A percentile compares a stretch with the other conserved stretches of the same genome.
Conservation (phyloP, 2,113 vertebrate species). For the Amia ocellicauda region DNA sequence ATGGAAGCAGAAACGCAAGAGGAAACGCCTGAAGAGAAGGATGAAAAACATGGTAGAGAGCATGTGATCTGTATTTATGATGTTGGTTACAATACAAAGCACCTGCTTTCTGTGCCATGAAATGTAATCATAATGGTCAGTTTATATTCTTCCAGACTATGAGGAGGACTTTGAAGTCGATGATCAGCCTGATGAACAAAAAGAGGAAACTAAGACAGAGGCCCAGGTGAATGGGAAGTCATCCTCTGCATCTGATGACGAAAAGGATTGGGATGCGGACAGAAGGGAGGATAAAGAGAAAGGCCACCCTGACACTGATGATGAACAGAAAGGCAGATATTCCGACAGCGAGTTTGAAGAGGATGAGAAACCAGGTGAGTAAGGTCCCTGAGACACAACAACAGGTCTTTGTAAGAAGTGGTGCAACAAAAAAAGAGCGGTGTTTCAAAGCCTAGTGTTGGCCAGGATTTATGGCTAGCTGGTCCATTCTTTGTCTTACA, state of each 20-base stretch:
- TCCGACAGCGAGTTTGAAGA: conserved; percentile 54
- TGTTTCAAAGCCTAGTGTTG: neutral
- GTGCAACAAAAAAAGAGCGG: neutral
- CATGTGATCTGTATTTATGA: neutral
- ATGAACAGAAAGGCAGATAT: conserved; percentile 32
- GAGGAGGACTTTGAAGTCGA: conserved; percentile 91
- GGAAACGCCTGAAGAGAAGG: conserved; percentile 28
- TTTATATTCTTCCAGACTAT: conserved; percentile 68
- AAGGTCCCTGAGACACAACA: too few species aligned
- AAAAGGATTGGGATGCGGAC: conserved; percentile 39
- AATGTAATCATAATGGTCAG: neutral
- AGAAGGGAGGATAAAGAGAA: conserved; percentile 22
- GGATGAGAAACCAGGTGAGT: conserved; percentile 63
- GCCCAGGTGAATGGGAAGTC: conserved; percentile 45
- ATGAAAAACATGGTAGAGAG: conserved; percentile 49
- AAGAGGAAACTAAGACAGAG: conserved; percentile 45
- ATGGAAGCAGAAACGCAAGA: conserved; percentile 28
- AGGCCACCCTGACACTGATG: conserved; percentile 36
- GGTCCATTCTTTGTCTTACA: conserved; percentile 13
- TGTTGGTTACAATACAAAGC: too few species aligned
- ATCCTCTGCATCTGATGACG: conserved; percentile 48
- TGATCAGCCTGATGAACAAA: conserved; percentile 62
- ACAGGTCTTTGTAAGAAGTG: neutral
- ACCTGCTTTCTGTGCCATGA: neutral
- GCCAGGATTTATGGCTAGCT: neutral